Base-by-base conservation (phyloP, 2,888 invertebrate genomes). In the Lysandra bellargus region DNA sequence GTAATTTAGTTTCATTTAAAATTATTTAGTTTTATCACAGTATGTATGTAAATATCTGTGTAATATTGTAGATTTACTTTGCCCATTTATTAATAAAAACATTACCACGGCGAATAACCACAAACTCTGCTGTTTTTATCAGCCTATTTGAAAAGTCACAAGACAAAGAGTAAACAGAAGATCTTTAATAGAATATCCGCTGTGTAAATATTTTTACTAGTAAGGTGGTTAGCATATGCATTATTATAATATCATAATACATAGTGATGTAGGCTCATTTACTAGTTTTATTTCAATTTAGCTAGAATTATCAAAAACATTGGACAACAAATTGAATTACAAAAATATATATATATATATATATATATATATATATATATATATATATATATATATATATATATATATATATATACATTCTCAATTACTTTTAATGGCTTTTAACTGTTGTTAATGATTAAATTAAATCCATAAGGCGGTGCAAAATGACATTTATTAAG, bases 11-110 rank as follows among this genome's bases (percentile, higher is more conserved):
- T 69, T 33, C 69, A 37, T 69, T 69, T 37, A 69, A 12, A 33
- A 69, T 69, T 14, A 33, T 69, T 17, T 69, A 69, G 33, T 69
- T 69, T 5, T 69, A 14, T 37, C 33, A 69, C 6, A 49, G 9
- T 49, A 64, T 69, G 33, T 69, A 33, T 69, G 33, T 69, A 69
- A 69, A 69, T 69, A 69, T 69, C 14, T 69, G 33, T 69, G 1
- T 37, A 17, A 33, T 17, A 69, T 37, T 69, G 30, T 64, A 64
- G 64, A 64, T 30, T 64, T 64, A 64, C 30, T 64, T 60, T 61
- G 7, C 14, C 57, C 4, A 17, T 57, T 17, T 57, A 57, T 4
- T 57, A 57, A 57, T 57, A 14, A 57, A 4, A 17, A 57, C 1
- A 57, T 57, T 14, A 3, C 17, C 14, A 57, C 17, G 17, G 17